Evolutionary conservation across 2,888 invertebrate species (phyloP), one percentile per base, ranked within the genome.

Genomic region (Ectemnius lituratus): DNA sequence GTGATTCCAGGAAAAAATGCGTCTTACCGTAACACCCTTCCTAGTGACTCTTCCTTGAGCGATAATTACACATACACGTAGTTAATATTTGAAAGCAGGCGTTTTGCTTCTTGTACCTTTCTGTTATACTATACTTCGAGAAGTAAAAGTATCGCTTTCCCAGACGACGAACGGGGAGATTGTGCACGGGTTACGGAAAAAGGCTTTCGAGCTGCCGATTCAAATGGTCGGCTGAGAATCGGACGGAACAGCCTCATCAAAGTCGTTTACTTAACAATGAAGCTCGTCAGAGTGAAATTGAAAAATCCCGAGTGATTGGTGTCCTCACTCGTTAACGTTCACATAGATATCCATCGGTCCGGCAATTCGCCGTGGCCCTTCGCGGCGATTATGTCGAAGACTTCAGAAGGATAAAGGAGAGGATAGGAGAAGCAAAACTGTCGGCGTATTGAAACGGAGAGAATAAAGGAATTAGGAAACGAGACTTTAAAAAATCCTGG

Each of bases 381-480:
- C 52, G 52, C 52, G 2, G 8, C 37, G 52, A 52, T 52, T 52
- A 52, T 8, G 37, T 11, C 37, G 8, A 37, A 6, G 16, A 52
- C 52, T 14, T 14, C 5, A 52, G 16, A 1, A 52, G 16, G 52
- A 16, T 16, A 16, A 52, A 52, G 52, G 16, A 16, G 16, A 16
- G 52, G 52, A 52, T 14, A 20, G 68, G 56, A 52, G 57, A 16
- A 20, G 28, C 18, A 6, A 46, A 37, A 62, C 45, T 11, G 61
- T 47, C 63, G 16, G n/a, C 28, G 62, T 23, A 59, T 47, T 6
- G 37, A 23, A 67, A 62, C 62, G 62, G 11, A 47, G 57, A 27
- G 27, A 52, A 59, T 52, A 67, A 62, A 70, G 49, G 27, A 47
- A 27, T 27, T 16, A 47, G 52, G 49, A 67, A 66, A 68, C 61